phyloP scores from a whole-genome alignment of 2,888 invertebrate genomes.

The Noctua fimbriata region DNA sequence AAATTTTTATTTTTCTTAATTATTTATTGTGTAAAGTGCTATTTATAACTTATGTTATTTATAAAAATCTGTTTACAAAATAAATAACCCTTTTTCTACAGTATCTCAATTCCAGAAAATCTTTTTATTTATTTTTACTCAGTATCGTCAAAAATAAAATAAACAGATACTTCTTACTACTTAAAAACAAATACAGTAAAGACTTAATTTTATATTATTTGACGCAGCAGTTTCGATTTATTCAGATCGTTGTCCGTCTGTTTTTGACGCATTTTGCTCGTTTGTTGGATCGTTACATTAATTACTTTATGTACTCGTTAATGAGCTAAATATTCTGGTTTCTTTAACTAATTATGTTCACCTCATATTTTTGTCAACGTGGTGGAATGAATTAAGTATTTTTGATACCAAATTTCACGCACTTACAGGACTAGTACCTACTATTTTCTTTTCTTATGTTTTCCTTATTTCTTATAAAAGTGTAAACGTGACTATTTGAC shows the following conservation, averaged over 20 bases:
- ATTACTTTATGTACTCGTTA: slow-evolving; percentile 28
- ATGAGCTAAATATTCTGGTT: slow-evolving; percentile 27
- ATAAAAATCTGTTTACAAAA: neutral
- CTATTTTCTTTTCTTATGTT: neutral
- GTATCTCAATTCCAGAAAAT: neutral
- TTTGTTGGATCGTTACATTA: slow-evolving; percentile 46
- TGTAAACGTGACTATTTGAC: neutral
- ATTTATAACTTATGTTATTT: too few species aligned
- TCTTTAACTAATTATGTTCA: slow-evolving; percentile 12
- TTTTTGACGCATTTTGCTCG: slow-evolving; percentile 31
- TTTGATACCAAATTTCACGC: neutral
- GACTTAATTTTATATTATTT: neutral
- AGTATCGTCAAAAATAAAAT: neutral
- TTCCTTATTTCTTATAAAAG: neutral
- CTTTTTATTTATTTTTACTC: neutral
- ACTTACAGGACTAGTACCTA: neutral
- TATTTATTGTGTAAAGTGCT: neutral
- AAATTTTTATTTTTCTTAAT: neutral
- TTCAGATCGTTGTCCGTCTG: neutral
- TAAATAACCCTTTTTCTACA: neutral
- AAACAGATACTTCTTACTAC: neutral
- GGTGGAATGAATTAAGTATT: neutral
- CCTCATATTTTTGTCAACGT: neutral
- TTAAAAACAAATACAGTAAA: neutral
- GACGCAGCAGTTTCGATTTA: slow-evolving; percentile 11